A percentile compares a stretch with the other conserved stretches of the same genome.
phyloP scores from a whole-genome alignment of 2,113 vertebrate species.

The Ictalurus furcatus region DNA sequence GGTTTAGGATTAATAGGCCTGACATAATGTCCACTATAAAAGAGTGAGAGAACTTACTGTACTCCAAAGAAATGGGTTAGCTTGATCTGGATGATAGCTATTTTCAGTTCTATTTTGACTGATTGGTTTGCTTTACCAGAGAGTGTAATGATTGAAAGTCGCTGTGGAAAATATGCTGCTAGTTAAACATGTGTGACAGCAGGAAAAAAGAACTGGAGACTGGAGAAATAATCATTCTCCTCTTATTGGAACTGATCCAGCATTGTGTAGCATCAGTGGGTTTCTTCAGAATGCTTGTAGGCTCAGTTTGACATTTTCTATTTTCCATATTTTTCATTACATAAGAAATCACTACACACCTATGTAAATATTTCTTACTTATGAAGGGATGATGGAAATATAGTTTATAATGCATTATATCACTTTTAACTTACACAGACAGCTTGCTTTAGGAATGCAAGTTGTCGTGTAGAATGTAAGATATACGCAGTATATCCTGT shows the following conservation, averaged over 20 bases:
- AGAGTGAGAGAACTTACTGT: slow-evolving; percentile 35
- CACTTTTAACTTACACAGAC: neutral
- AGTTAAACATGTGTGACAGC: slow-evolving; percentile 45
- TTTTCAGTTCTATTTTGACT: slow-evolving; percentile 30
- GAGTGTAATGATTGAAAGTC: slow-evolving; percentile 37
- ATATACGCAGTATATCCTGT: neutral
- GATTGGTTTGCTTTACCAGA: slow-evolving; percentile 23
- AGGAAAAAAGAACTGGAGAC: slow-evolving; percentile 42
- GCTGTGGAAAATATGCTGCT: slow-evolving; percentile 53
- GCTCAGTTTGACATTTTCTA: neutral
- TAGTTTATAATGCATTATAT: neutral
- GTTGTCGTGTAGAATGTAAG: neutral
- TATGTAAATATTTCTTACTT: neutral
- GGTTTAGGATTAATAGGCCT: neutral
- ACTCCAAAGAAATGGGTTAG: slow-evolving; percentile 16
- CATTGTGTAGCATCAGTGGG: slow-evolving; percentile 16
- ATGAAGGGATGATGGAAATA: neutral
- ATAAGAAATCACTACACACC: neutral
- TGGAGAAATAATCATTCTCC: slow-evolving; percentile 58
- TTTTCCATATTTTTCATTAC: neutral
- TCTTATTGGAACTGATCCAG: slow-evolving; percentile 21
- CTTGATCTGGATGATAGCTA: neutral
- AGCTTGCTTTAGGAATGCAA: neutral
- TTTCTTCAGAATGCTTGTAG: neutral
- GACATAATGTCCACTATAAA: slow-evolving; percentile 13